Evolutionary conservation across 2,888 invertebrate species (phyloP).

Genomic region (Lasioglossum villosulum): DNA sequence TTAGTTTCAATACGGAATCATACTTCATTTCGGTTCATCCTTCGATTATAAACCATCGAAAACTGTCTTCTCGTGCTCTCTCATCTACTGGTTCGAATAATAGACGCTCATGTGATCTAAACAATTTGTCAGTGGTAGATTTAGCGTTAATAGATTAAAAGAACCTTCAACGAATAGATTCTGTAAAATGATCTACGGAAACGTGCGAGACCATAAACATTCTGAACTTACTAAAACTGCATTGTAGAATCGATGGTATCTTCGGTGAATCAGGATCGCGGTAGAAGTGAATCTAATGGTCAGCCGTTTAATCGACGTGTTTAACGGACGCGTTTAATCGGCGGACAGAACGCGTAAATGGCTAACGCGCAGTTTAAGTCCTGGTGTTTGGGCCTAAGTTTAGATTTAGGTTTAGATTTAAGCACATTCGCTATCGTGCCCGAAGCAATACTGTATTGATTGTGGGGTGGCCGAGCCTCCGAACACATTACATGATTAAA

Average conservation of each 20-base stretch:
- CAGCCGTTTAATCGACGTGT: neutral
- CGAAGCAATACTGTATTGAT: conserved; percentile 83
- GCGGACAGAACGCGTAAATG: conserved; percentile 26
- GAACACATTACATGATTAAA: conserved; percentile 85
- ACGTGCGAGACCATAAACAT: neutral
- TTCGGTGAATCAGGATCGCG: neutral
- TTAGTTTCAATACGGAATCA: no score
- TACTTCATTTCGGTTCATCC: no score
- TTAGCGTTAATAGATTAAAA: no score
- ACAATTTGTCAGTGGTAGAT: neutral
- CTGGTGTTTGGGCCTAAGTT: conserved; percentile 53
- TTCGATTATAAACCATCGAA: no score
- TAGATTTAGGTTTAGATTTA: conserved; percentile 73
- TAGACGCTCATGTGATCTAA: no score
- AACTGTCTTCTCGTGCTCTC: no score
- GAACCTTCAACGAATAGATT: neutral
- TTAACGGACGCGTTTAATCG: conserved; percentile 40
- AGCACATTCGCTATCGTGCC: conserved; percentile 80
- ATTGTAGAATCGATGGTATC: neutral
- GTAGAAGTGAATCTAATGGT: neutral
- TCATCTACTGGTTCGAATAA: no score
- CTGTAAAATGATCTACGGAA: neutral
- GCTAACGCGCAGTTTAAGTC: conserved; percentile 36
- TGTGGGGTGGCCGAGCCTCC: conserved; percentile 80
- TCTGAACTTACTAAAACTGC: neutral